Evolutionary conservation across 2,797 vertebrate species (phyloP).

Genomic region (Glossophaga mutica): DNA sequence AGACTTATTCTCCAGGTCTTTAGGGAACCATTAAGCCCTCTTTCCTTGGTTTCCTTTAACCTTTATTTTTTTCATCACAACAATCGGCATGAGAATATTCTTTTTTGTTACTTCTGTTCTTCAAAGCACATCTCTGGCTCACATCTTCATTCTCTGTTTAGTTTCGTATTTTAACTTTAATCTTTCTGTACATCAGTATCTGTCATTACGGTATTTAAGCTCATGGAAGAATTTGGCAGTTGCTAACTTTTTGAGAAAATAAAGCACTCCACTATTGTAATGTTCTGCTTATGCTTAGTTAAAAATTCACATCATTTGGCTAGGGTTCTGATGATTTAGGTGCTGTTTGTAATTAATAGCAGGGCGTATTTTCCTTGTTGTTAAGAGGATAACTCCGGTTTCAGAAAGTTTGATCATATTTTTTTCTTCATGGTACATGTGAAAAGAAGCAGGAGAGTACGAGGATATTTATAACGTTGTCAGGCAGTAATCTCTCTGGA

Average conservation of each 20-base stretch:
- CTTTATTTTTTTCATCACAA: background rate
- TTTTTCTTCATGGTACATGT: background rate
- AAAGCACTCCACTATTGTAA: background rate
- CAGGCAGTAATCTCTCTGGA: background rate
- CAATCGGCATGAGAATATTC: background rate
- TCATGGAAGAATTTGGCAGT: slow-evolving; percentile 39
- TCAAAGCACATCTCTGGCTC: slow-evolving; percentile 12
- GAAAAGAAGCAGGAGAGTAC: slow-evolving; percentile 35
- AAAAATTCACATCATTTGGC: background rate
- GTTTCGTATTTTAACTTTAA: slow-evolving; percentile 52
- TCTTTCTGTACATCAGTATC: slow-evolving; percentile 39
- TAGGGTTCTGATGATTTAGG: background rate
- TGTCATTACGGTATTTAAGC: slow-evolving; percentile 44
- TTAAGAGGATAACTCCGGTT: background rate
- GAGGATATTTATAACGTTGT: background rate
- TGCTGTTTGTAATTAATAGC: background rate
- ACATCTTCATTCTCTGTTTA: slow-evolving; percentile 47
- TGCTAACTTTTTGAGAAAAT: slow-evolving; percentile 39
- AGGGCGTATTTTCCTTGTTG: background rate
- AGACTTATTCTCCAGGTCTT: background rate
- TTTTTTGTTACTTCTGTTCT: background rate
- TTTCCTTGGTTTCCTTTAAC: background rate
- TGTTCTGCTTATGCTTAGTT: background rate
- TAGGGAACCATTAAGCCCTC: background rate
- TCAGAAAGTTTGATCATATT: background rate